Percentiles rank a stretch among this genome's conserved stretches.
phyloP scores from a whole-genome alignment of 2,888 invertebrate species.

The Geotrupes spiniger region DNA sequence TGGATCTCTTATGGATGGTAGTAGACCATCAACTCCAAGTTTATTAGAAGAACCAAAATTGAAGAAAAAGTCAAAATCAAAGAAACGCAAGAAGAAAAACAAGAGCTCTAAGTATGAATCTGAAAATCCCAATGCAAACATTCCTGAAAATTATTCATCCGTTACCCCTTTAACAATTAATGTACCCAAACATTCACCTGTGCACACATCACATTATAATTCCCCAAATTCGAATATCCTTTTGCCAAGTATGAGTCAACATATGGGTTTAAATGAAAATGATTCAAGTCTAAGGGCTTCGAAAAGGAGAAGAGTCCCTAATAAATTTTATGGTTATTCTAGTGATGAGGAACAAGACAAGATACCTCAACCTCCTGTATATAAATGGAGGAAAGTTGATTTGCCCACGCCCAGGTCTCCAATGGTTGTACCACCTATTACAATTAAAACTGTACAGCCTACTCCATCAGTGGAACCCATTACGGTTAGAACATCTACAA shows the following conservation, averaged over 20 bases:
- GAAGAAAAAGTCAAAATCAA: constrained; percentile 63
- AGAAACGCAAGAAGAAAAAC: constrained; percentile 45
- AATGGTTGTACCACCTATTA: constrained; percentile 45
- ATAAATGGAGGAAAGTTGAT: constrained; percentile 75
- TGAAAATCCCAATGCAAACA: constrained; percentile 17
- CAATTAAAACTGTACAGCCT: constrained; percentile 40
- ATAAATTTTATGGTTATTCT: constrained; percentile 84
- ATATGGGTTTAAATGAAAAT: constrained; percentile 46
- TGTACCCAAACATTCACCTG: constrained; percentile 39
- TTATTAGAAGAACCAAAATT: constrained; percentile 57
- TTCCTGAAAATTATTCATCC: constrained; percentile 27
- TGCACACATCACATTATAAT: constrained; percentile 26
- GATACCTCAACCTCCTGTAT: constrained; percentile 57
- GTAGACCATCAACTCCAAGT: constrained; percentile 64
- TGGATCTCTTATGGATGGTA: constrained; percentile 60
- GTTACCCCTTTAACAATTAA: constrained; percentile 43
- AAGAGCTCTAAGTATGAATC: constrained; percentile 26
- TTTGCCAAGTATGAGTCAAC: constrained; percentile 40
- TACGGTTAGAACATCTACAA: constrained; percentile 41
- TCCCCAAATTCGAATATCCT: constrained; percentile 28
- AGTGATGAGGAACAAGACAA: constrained; percentile 74
- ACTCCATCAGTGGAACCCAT: constrained; percentile 39
- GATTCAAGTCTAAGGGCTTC: constrained; percentile 70
- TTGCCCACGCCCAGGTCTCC: constrained; percentile 50
- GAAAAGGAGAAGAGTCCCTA: constrained; percentile 76